A percentile compares a stretch with the other conserved stretches of the same genome.
Conservation (phyloP, 2,113 vertebrate species). For the Acanthochromis polyacanthus region DNA sequence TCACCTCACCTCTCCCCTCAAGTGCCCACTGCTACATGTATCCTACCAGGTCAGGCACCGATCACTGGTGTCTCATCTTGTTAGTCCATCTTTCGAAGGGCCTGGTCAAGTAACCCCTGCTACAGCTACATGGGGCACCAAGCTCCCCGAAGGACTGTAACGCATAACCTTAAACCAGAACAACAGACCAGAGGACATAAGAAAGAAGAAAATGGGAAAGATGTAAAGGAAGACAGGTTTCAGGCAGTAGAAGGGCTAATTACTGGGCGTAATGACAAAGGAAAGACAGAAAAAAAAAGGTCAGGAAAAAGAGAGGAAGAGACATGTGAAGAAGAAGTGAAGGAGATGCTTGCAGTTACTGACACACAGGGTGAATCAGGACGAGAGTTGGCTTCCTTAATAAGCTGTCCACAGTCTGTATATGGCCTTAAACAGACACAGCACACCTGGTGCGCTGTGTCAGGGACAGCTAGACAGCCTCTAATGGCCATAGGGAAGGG, state of each 20-base stretch:
- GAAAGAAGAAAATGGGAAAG: neutral
- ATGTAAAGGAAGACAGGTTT: conserved; percentile 21
- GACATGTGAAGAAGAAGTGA: conserved; percentile 20
- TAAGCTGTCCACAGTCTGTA: conserved; percentile 52
- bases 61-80: conserved; percentile 62
- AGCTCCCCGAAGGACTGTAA: conserved; percentile 2
- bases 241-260: conserved; percentile 46
- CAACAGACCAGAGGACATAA: conserved; percentile 25
- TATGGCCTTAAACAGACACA: conserved; percentile 42
- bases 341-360: conserved; percentile 31
- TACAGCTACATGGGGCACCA: conserved; percentile 26
- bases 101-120: conserved; percentile 24
- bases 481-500: conserved; percentile 47
- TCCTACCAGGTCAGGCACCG: conserved; percentile 35
- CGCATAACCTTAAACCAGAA: conserved; percentile 21
- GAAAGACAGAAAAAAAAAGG: conserved; percentile 21
- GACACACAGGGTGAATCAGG: conserved; percentile 44
- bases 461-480: conserved; percentile 31
- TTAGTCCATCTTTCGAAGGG: conserved; percentile 56
- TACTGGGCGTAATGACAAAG: conserved; percentile 54
- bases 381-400: conserved; percentile 54
- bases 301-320: conserved; percentile 1
- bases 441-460: conserved; percentile 30
- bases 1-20: conserved; percentile 7
- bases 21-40: conserved; percentile 68